Percentiles rank a stretch among this genome's conserved stretches.
Evolutionary conservation across 1,140 invertebrate genomes (phyloP).

Genomic region (Hyles euphorbiae): DNA sequence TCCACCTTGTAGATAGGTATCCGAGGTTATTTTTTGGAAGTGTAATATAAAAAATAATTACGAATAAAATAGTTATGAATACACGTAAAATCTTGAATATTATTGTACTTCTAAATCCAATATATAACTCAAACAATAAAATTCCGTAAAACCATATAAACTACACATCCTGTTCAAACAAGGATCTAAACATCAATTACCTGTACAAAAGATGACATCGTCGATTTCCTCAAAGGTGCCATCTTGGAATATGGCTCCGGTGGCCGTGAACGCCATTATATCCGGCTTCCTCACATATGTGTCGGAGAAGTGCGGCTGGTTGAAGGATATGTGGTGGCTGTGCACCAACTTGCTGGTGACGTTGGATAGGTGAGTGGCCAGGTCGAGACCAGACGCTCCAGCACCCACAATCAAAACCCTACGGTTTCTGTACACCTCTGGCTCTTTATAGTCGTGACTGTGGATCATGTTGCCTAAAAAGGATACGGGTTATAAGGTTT

Average conservation of each 20-base stretch:
- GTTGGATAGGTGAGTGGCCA: constrained; percentile 84
- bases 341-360: constrained; percentile 80
- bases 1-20: no score
- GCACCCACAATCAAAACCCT: constrained; percentile 89
- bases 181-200: constrained; percentile 46
- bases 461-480: constrained; percentile 78
- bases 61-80: no score
- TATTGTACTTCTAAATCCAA: no score
- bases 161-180: no score
- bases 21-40: no score
- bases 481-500: no score
- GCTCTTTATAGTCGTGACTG: constrained; percentile 89
- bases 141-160: no score
- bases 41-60: no score
- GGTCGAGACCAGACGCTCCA: constrained; percentile 90
- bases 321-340: constrained; percentile 78
- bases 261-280: constrained; percentile 74
- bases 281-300: constrained; percentile 81
- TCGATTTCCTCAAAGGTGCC: constrained; percentile 79
- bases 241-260: constrained; percentile 78
- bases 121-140: no score
- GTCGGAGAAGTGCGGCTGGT: constrained; percentile 77
- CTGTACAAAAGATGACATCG: constrained; percentile 87
- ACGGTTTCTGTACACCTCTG: constrained; percentile 80
- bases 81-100: no score